A percentile compares a stretch with the other conserved stretches of the same genome.
Conservation (phyloP, 2,113 vertebrate species). For the Hemichromis elongatus region DNA sequence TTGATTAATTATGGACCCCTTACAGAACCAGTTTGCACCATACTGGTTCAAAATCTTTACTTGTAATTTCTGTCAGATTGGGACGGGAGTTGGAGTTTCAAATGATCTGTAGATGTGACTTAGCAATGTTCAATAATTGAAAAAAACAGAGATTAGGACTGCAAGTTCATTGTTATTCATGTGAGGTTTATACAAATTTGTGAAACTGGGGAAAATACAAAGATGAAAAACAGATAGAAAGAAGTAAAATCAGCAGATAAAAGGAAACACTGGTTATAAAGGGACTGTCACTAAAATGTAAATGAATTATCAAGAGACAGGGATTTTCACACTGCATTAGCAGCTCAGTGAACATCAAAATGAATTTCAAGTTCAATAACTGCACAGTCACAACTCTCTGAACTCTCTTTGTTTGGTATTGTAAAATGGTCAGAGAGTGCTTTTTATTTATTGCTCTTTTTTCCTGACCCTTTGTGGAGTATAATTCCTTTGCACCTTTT, state of each 20-base stretch:
- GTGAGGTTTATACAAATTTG: not conserved
- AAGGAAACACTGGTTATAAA: not conserved
- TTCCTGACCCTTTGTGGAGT: not conserved
- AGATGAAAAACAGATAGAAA: not conserved
- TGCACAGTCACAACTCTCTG: not conserved
- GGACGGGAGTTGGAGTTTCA: not conserved
- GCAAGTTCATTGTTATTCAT: not conserved
- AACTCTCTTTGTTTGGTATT: not conserved
- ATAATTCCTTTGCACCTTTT: not conserved
- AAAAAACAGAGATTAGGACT: not conserved
- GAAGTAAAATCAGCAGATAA: not conserved
- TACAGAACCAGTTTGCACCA: not conserved
- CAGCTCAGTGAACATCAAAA: conserved; percentile 25
- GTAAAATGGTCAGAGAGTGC: not conserved
- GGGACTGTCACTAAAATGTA: not conserved
- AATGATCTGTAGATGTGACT: not conserved
- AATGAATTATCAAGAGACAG: conserved; percentile 1
- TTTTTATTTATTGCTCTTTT: not conserved
- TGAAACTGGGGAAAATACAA: not conserved
- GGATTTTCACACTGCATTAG: conserved; percentile 24
- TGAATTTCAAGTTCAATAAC: conserved; percentile 24
- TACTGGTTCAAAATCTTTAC: not conserved
- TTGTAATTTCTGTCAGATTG: not conserved
- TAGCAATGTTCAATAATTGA: not conserved
- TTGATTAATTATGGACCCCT: not conserved